These are phyloP conservation scores for Porphyrio hochstetteri DNA, from an alignment of 2,113 vertebrate genomes.

Conservation along the genomic window DNA sequence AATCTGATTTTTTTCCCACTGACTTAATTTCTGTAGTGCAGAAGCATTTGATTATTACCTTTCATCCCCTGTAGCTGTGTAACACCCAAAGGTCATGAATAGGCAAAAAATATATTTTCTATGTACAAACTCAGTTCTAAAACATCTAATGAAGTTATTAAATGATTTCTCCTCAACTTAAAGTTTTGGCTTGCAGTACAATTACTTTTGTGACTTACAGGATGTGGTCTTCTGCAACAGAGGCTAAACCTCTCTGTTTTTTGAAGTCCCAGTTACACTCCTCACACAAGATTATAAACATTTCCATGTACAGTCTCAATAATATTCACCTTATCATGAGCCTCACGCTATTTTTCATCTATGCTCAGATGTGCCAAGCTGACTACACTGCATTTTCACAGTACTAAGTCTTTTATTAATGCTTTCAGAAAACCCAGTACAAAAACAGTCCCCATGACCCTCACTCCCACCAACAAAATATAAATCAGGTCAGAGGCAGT, in stretches of 20 bases:
- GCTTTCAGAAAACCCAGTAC: neutral
- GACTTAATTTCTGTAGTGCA: neutral
- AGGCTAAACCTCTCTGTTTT: neutral
- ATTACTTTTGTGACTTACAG: neutral
- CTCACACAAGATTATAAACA: neutral
- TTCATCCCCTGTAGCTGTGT: neutral
- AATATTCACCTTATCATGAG: neutral
- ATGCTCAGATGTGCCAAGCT: neutral
- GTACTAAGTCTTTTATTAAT: neutral
- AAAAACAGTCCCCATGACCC: neutral
- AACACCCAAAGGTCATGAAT: neutral
- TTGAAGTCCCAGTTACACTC: neutral
- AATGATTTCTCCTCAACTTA: neutral
- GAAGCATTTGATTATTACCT: neutral
- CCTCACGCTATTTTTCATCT: neutral
- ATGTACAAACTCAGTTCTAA: neutral
- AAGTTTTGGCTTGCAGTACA: neutral
- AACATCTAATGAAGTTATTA: neutral
- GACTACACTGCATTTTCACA: neutral
- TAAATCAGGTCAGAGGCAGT: neutral
- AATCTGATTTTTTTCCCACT: neutral
- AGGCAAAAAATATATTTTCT: neutral
- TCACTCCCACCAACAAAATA: neutral
- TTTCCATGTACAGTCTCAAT: neutral
- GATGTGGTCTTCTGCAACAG: neutral